phyloP scores from a whole-genome alignment of 2,888 invertebrate genomes.

The Catocala nupta region DNA sequence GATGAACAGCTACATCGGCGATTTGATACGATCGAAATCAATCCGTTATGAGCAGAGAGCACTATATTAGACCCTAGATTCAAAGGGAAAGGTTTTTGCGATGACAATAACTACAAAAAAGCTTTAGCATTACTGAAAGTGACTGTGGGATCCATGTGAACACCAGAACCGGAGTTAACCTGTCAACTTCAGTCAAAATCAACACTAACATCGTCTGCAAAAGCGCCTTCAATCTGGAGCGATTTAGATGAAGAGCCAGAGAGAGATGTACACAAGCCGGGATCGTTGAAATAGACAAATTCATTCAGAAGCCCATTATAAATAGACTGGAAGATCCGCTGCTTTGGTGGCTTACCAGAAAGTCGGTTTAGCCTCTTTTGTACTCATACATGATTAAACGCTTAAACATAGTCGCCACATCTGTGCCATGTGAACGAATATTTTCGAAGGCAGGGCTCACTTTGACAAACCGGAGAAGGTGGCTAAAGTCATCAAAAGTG shows the following conservation, averaged over 20 bases:
- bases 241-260: constrained; percentile 1
- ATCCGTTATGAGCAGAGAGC: constrained; percentile 14
- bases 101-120: constrained; percentile 6
- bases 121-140: constrained; percentile 3
- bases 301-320: constrained; percentile 4
- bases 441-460: constrained; percentile 10
- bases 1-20: constrained; percentile 13
- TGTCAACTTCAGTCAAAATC: no score
- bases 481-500: not conserved
- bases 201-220: not conserved
- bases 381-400: constrained; percentile 6
- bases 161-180: not conserved
- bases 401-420: constrained; percentile 3
- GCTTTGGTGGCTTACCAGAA: not conserved
- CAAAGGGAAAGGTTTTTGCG: constrained; percentile 17
- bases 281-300: constrained; percentile 8
- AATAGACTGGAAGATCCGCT: not conserved
- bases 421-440: constrained; percentile 14
- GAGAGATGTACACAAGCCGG: constrained; percentile 2
- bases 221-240: not conserved
- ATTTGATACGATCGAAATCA: constrained; percentile 11
- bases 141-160: constrained; percentile 10
- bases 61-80: constrained; percentile 19
- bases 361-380: not conserved
- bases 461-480: not conserved